phyloP scores from a whole-genome alignment of 2,113 vertebrate species.

The Tachysurus fulvidraco region DNA sequence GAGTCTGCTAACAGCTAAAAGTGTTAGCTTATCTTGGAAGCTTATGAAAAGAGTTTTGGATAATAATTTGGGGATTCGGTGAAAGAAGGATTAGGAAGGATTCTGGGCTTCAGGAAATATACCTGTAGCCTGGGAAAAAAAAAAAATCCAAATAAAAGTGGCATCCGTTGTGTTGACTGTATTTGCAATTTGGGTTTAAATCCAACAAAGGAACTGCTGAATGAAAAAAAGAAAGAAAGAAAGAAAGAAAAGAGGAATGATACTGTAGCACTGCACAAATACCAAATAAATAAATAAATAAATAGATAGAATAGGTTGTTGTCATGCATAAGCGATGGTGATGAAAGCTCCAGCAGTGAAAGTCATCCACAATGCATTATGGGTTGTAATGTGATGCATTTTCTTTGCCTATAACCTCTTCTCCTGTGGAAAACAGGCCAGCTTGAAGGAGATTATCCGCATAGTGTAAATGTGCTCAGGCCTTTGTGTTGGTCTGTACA shows the following conservation, averaged over 20 bases:
- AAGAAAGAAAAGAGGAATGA: background rate
- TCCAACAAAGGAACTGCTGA: background rate
- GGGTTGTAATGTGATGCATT: conserved; percentile 44
- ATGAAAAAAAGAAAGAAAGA: background rate
- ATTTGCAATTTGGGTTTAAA: conserved; percentile 40
- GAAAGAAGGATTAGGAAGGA: conserved; percentile 20
- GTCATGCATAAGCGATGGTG: conserved; percentile 22
- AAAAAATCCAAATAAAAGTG: background rate
- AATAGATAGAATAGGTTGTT: conserved; percentile 33
- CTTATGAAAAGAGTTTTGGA: conserved; percentile 4
- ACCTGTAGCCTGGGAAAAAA: background rate
- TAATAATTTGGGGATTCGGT: background rate
- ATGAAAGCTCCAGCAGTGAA: conserved; percentile 30
- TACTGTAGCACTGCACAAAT: conserved; percentile 10
- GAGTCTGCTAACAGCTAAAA: background rate
- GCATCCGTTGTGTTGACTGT: conserved; percentile 26
- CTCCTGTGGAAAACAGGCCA: conserved; percentile 39
- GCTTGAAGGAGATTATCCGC: conserved; percentile 57
- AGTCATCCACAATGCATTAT: conserved; percentile 43
- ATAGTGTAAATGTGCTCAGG: conserved; percentile 54
- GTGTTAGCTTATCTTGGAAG: conserved; percentile 17
- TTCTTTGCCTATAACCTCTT: conserved; percentile 47
- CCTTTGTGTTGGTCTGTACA: conserved; percentile 54
- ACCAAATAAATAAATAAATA: conserved; percentile 35
- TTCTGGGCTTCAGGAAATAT: conserved; percentile 23